A percentile compares a stretch with the other conserved stretches of the same genome.
Evolutionary conservation across 1,140 invertebrate species (phyloP).

Genomic region (Zelostemma sp.): DNA sequence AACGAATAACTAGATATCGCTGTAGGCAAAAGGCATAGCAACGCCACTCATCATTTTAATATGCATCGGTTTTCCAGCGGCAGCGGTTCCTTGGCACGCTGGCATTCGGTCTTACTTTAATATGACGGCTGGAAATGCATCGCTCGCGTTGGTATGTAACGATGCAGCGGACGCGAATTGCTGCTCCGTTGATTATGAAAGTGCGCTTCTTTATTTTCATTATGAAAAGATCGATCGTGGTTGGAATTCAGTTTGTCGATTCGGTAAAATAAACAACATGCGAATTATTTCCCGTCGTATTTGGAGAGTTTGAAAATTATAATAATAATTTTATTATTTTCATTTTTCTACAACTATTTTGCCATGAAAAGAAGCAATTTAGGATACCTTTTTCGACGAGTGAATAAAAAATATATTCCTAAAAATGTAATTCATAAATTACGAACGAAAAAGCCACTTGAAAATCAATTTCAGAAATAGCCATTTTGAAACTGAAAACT

Average conservation of each 20-base stretch:
- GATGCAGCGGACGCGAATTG: slow-evolving; percentile 13
- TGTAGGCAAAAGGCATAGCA: slow-evolving; percentile 24
- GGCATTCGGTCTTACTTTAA: slow-evolving; percentile 27
- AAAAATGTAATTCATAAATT: no score
- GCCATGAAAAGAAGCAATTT: no score
- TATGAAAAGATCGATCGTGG: not conserved
- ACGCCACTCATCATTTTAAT: slow-evolving; percentile 54
- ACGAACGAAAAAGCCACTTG: no score
- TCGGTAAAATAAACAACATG: no score
- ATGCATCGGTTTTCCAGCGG: slow-evolving; percentile 45
- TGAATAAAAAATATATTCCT: no score
- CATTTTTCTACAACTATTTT: no score
- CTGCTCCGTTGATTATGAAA: not conserved
- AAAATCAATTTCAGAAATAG: no score
- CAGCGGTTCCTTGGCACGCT: slow-evolving; percentile 45
- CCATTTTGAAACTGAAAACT: no score
- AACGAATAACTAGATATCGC: slow-evolving; percentile 38
- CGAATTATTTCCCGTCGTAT: no score
- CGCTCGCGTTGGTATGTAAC: slow-evolving; percentile 16
- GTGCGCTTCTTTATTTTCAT: not conserved
- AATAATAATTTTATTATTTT: no score
- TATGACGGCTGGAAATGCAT: slow-evolving; percentile 22
- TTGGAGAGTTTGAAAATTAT: no score
- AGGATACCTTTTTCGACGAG: no score
- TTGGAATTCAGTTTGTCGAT: not conserved